phyloP scores from a whole-genome alignment of 2,888 invertebrate species.

The Hydrotaea cyrtoneurina region DNA sequence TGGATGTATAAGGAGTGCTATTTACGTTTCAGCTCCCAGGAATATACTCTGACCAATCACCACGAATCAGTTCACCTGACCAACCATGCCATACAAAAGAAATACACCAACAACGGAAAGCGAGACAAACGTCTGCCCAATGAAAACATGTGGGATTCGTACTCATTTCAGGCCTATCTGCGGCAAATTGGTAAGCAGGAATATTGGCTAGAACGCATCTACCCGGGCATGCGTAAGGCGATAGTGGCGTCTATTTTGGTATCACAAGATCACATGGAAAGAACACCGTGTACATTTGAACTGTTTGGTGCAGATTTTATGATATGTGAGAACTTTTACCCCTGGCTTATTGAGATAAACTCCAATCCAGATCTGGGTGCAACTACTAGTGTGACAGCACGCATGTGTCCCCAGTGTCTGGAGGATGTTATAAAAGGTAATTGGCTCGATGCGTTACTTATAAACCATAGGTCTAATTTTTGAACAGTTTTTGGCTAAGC shows the following conservation, averaged over 20 bases:
- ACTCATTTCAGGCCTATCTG: slow-evolving; percentile 85
- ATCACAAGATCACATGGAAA: slow-evolving; percentile 92
- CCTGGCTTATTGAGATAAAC: slow-evolving; percentile 97
- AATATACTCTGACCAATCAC: slow-evolving; percentile 91
- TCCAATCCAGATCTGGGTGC: slow-evolving; percentile 95
- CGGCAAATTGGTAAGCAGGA: slow-evolving; percentile 86
- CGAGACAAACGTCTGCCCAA: slow-evolving; percentile 89
- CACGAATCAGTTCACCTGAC: slow-evolving; percentile 96
- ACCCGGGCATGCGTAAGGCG: slow-evolving; percentile 91
- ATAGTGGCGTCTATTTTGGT: slow-evolving; percentile 90
- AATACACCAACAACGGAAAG: slow-evolving; percentile 86
- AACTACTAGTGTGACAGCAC: slow-evolving; percentile 93
- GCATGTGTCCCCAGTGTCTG: slow-evolving; percentile 92
- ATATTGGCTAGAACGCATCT: slow-evolving; percentile 91
- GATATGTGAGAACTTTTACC: slow-evolving; percentile 92
- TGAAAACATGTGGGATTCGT: slow-evolving; percentile 97
- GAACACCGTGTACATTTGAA: slow-evolving; percentile 91
- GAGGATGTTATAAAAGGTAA: slow-evolving; percentile 95
- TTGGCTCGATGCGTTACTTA: too few relatives aligned
- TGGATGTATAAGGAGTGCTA: slow-evolving; percentile 98
- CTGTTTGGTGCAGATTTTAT: slow-evolving; percentile 98
- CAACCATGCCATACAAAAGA: slow-evolving; percentile 95
- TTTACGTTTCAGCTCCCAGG: slow-evolving; percentile 94
- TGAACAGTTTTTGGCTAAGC: too few relatives aligned
- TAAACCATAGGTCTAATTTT: too few relatives aligned